phyloP scores from a whole-genome alignment of 2,113 vertebrate species.

The Sinocyclocheilus maitianheensis region DNA sequence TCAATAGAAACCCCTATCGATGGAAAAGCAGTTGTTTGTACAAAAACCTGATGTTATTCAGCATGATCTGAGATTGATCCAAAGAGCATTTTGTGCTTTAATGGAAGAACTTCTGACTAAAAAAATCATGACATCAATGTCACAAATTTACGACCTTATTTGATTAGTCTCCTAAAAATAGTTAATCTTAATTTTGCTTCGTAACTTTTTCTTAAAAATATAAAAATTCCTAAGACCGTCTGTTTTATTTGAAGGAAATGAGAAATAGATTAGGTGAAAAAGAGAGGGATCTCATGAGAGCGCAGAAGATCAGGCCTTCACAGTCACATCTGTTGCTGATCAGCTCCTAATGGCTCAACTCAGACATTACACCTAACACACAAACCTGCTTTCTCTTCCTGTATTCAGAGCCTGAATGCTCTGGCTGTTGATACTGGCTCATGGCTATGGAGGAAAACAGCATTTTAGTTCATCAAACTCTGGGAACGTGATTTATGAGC shows the following conservation, averaged over 20 bases:
- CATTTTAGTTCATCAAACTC: constrained; percentile 10
- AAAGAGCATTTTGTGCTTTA: too few relatives aligned
- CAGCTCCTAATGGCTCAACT: not conserved
- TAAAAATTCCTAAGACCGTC: not conserved
- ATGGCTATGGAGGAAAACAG: not conserved
- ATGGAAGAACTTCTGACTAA: too few relatives aligned
- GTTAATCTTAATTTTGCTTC: not conserved
- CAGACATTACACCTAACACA: constrained; percentile 29
- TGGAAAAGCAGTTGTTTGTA: too few relatives aligned
- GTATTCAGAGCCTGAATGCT: constrained; percentile 26
- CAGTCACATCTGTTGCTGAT: not conserved
- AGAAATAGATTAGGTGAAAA: not conserved
- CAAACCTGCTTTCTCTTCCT: constrained; percentile 47
- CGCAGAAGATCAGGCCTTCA: not conserved
- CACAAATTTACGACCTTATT: not conserved
- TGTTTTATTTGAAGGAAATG: not conserved
- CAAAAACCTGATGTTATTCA: too few relatives aligned
- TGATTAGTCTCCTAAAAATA: not conserved
- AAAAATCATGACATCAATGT: too few relatives aligned
- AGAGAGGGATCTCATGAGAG: not conserved
- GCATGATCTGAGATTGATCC: too few relatives aligned
- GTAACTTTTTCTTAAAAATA: not conserved
- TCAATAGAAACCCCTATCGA: too few relatives aligned
- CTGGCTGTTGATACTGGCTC: constrained; percentile 23
- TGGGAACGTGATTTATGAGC: constrained; percentile 36